A percentile compares a stretch with the other conserved stretches of the same genome.
Evolutionary conservation across 2,888 invertebrate species (phyloP).

Genomic region (Noctua fimbriata): DNA sequence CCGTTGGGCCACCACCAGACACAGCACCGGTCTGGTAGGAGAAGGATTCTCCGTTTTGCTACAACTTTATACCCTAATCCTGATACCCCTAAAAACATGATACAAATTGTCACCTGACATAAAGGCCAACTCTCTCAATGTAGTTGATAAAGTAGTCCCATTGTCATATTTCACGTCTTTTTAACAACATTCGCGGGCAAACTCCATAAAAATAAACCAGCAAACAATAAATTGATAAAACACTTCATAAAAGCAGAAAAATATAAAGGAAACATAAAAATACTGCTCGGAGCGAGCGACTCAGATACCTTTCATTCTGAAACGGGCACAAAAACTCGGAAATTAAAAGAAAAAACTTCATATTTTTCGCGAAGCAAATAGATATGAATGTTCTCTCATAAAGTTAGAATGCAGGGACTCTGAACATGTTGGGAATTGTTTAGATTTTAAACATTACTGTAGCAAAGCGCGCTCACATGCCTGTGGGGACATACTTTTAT

Average conservation of each 20-base stretch:
- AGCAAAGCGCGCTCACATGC: background rate
- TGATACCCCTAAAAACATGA: background rate
- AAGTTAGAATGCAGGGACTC: conserved; percentile 32
- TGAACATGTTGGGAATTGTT: conserved; percentile 40
- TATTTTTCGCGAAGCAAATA: conserved; percentile 57
- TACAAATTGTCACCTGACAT: background rate
- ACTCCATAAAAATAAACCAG: conserved; percentile 36
- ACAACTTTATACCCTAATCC: background rate
- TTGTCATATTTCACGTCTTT: conserved; percentile 34
- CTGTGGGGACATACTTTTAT: conserved; percentile 2
- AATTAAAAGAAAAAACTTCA: conserved; percentile 59
- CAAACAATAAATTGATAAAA: conserved; percentile 57
- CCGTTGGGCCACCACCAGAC: background rate
- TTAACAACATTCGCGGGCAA: conserved; percentile 22
- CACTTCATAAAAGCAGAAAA: conserved; percentile 49
- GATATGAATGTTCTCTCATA: conserved; percentile 36
- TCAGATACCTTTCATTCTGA: conserved; percentile 46
- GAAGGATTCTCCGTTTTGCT: background rate
- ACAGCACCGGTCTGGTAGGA: background rate
- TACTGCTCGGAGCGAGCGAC: conserved; percentile 19
- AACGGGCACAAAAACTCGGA: conserved; percentile 57
- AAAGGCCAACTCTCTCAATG: background rate
- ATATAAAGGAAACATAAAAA: conserved; percentile 55
- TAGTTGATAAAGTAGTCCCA: background rate
- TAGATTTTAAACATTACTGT: conserved; percentile 29